phyloP scores from a whole-genome alignment of 1,140 invertebrate species.

The Ceratina australensis region DNA sequence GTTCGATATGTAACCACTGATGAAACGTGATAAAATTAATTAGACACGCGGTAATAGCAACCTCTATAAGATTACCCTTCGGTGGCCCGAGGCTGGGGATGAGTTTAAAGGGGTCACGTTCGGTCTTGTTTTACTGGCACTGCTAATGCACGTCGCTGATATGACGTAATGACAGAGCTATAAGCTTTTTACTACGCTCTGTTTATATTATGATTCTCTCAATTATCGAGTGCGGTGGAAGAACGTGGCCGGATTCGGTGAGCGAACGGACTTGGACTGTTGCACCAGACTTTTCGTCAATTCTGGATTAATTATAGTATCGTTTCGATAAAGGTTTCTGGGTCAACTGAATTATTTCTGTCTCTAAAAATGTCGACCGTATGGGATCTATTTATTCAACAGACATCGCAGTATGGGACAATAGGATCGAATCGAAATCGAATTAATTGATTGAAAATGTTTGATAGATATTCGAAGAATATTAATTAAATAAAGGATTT shows the following conservation, averaged over 20 bases:
- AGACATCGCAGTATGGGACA: not conserved
- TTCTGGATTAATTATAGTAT: not conserved
- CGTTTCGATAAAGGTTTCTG: not conserved
- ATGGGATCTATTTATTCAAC: no score
- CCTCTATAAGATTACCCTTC: conserved; percentile 21
- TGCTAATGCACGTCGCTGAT: not conserved
- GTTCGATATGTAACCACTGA: conserved; percentile 33
- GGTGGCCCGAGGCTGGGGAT: not conserved
- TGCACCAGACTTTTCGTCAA: not conserved
- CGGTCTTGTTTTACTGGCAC: conserved; percentile 22
- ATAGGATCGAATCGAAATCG: conserved; percentile 3
- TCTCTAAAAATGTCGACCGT: not conserved
- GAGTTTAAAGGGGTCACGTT: conserved; percentile 9
- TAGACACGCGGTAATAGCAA: conserved; percentile 34
- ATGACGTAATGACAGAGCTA: not conserved
- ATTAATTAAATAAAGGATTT: no score
- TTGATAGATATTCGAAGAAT: not conserved
- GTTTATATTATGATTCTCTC: not conserved
- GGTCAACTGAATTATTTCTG: not conserved
- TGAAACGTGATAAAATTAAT: conserved; percentile 44
- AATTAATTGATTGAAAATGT: not conserved
- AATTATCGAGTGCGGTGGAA: not conserved
- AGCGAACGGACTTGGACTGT: not conserved
- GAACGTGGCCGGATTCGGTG: not conserved
- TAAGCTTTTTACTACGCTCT: not conserved